phyloP scores from a whole-genome alignment of 2,113 vertebrate species.

The Scartelaos histophorus region DNA sequence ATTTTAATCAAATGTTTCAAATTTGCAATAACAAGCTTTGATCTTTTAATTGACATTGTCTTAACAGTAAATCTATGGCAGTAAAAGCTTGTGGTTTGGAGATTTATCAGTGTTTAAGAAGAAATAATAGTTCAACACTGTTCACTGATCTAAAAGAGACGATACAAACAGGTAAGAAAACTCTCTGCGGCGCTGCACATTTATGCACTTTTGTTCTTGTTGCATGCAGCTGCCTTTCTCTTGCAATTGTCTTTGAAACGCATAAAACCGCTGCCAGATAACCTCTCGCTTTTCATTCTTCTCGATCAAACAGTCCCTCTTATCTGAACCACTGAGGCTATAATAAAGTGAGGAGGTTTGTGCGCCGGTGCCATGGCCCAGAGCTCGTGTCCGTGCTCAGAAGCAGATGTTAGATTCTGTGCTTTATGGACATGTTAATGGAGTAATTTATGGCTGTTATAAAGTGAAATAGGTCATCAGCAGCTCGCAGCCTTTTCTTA shows the following conservation, averaged over 20 bases:
- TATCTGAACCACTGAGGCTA: conserved; percentile 37
- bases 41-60: too few relatives aligned
- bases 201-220: background rate
- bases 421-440: conserved; percentile 67
- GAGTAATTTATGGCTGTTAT: conserved; percentile 73
- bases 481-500: conserved; percentile 35
- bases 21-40: too few relatives aligned
- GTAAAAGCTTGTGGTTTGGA: background rate
- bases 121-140: too few relatives aligned
- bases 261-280: background rate
- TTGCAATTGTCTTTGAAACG: background rate
- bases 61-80: background rate
- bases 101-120: background rate
- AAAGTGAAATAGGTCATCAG: conserved; percentile 72
- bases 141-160: background rate
- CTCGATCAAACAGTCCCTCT: conserved; percentile 21
- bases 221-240: background rate
- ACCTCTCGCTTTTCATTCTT: conserved; percentile 24
- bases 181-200: background rate
- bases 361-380: conserved; percentile 45
- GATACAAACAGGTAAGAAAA: background rate
- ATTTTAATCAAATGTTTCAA: background rate
- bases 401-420: conserved; percentile 56
- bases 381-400: conserved; percentile 36
- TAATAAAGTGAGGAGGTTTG: conserved; percentile 35